These are phyloP conservation scores for Cynopterus sphinx DNA, from an alignment of 2,797 vertebrate genomes.

Conservation along the genomic window DNA sequence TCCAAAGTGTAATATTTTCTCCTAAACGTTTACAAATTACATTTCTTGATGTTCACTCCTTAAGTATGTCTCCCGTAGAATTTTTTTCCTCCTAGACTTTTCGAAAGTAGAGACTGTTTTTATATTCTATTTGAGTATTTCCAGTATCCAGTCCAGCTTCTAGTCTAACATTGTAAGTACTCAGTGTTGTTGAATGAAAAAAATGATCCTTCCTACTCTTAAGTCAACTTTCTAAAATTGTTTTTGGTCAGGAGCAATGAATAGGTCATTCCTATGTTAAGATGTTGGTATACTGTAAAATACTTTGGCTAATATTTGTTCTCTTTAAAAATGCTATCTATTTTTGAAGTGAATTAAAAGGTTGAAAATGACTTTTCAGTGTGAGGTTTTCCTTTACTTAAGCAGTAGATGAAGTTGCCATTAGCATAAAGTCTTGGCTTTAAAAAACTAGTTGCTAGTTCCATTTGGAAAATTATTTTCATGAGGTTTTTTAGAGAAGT, in stretches of 20 bases:
- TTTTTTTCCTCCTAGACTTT: not conserved
- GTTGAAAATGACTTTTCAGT: constrained; percentile 19
- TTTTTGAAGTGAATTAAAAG: constrained; percentile 38
- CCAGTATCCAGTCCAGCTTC: not conserved
- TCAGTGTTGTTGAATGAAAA: not conserved
- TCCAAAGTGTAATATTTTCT: not conserved
- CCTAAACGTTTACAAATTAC: not conserved
- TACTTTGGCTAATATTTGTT: not conserved
- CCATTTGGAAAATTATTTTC: not conserved
- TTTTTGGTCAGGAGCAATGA: not conserved
- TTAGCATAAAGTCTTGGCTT: not conserved
- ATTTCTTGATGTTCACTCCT: constrained; percentile 12
- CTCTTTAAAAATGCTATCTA: not conserved
- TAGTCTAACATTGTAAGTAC: not conserved
- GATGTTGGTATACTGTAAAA: not conserved
- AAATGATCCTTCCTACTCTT: not conserved
- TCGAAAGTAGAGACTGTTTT: not conserved
- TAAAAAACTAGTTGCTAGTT: not conserved
- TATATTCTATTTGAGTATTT: not conserved
- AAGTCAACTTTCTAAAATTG: constrained; percentile 21
- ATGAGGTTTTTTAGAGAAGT: not conserved
- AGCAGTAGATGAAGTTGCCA: not conserved
- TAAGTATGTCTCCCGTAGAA: not conserved
- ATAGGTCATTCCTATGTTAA: not conserved
- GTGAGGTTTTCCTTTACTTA: not conserved